Evolutionary conservation across 1,140 invertebrate genomes (phyloP).

Genomic region (Ips nitidus): DNA sequence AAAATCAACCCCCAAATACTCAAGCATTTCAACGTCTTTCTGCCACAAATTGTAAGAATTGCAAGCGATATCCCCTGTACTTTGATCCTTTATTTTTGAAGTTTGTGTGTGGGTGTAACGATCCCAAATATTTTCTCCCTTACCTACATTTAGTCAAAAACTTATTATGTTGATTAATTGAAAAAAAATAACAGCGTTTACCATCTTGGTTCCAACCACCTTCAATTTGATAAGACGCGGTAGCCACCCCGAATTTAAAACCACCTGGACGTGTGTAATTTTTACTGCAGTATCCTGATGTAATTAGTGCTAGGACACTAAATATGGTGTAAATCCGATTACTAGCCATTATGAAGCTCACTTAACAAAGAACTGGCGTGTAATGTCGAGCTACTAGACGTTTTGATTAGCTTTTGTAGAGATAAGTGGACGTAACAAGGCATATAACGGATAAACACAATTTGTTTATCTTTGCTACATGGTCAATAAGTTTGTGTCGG

Average conservation of each 20-base stretch:
- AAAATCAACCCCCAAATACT: conserved; percentile 55
- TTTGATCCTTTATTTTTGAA: conserved; percentile 55
- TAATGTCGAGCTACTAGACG: too few relatives aligned
- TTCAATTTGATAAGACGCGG: conserved; percentile 61
- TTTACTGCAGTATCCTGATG: too few relatives aligned
- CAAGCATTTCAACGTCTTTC: conserved; percentile 57
- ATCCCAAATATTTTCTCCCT: conserved; percentile 63
- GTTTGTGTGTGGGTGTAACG: conserved; percentile 57
- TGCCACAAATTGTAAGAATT: conserved; percentile 62
- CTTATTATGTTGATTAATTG: neutral
- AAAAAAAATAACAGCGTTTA: conserved; percentile 38
- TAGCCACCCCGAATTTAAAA: conserved; percentile 59
- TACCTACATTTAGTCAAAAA: conserved; percentile 37
- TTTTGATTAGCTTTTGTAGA: too few relatives aligned
- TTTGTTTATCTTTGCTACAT: too few relatives aligned
- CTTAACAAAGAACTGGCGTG: too few relatives aligned
- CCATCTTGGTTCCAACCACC: conserved; percentile 60
- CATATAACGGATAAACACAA: too few relatives aligned
- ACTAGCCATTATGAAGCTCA: too few relatives aligned
- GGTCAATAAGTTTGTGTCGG: too few relatives aligned
- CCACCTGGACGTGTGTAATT: conserved; percentile 46
- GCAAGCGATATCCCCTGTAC: conserved; percentile 60
- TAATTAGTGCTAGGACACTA: too few relatives aligned
- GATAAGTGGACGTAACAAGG: too few relatives aligned
- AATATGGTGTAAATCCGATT: too few relatives aligned